Evolutionary conservation across 2,797 vertebrate genomes (phyloP).

Genomic region (Acanthurus tractus): DNA sequence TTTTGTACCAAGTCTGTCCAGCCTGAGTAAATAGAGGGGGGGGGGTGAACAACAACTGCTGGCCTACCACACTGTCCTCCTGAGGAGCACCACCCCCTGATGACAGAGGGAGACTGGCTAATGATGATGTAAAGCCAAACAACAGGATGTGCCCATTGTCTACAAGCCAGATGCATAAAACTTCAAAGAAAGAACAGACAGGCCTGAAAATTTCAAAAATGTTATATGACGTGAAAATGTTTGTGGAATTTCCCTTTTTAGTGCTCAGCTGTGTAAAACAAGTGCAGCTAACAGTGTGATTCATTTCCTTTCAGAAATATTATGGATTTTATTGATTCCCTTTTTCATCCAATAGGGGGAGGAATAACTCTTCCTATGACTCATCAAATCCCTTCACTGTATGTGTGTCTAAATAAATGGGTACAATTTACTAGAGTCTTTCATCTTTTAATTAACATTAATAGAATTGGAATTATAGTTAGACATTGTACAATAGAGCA

Average conservation of each 20-base stretch:
- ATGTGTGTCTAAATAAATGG: constrained; percentile 42
- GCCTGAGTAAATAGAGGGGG: constrained; percentile 67
- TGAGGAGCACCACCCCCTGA: constrained; percentile 30
- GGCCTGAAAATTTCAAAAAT: not conserved
- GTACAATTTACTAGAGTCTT: constrained; percentile 45
- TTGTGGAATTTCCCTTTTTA: constrained; percentile 8
- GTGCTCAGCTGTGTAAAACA: not conserved
- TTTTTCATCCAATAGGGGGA: constrained; percentile 74
- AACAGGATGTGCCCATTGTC: constrained; percentile 42
- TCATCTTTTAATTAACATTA: constrained; percentile 63
- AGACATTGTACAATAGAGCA: constrained; percentile 33
- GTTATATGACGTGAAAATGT: not conserved
- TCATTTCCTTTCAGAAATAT: not conserved
- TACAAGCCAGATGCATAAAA: constrained; percentile 1
- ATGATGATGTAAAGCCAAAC: constrained; percentile 39
- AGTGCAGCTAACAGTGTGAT: not conserved
- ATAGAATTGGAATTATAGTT: constrained; percentile 44
- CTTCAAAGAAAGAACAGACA: constrained; percentile 18
- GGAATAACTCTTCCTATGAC: constrained; percentile 59
- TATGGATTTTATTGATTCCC: constrained; percentile 12
- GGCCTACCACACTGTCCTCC: constrained; percentile 9
- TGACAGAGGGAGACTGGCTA: constrained; percentile 49
- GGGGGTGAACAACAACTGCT: constrained; percentile 40
- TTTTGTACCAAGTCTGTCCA: constrained; percentile 53
- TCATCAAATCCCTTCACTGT: constrained; percentile 14